Conservation (phyloP, 2,888 invertebrate species). For the Drosophila pseudotakahashii region DNA sequence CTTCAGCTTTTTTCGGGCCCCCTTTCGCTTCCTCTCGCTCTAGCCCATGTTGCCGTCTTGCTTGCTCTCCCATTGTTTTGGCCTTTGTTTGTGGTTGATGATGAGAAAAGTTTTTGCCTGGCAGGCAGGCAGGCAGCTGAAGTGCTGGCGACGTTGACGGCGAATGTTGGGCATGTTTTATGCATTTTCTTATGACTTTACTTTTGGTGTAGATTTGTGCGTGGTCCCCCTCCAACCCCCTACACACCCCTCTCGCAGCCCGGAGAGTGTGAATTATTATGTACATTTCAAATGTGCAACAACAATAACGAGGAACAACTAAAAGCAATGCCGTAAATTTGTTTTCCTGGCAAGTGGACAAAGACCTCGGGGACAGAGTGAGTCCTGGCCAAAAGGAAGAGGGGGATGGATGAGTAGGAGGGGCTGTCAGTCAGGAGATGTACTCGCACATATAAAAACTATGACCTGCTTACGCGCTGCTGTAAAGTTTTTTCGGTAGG, state of each 20-base stretch:
- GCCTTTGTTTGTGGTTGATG: constrained; percentile 79
- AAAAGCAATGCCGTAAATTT: constrained; percentile 78
- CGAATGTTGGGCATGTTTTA: constrained; percentile 75
- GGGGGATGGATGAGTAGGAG: neutral
- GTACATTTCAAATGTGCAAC: constrained; percentile 76
- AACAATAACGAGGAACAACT: constrained; percentile 63
- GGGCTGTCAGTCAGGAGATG: constrained; percentile 47
- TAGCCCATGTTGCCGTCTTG: constrained; percentile 18
- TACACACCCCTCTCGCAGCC: constrained; percentile 3
- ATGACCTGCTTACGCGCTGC: constrained; percentile 67
- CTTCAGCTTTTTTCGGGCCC: constrained; percentile 51
- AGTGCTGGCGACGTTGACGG: constrained; percentile 79
- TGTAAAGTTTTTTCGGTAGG: constrained; percentile 73
- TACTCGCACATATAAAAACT: constrained; percentile 63
- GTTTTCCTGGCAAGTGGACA: constrained; percentile 62
- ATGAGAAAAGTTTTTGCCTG: constrained; percentile 79
- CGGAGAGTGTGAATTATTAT: constrained; percentile 74
- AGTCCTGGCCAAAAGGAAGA: constrained; percentile 17
- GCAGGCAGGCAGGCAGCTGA: constrained; percentile 72
- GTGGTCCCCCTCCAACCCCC: constrained; percentile 24
- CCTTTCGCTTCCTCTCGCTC: constrained; percentile 18
- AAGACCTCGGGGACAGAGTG: constrained; percentile 32
- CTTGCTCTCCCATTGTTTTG: constrained; percentile 57
- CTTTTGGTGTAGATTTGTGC: constrained; percentile 78
- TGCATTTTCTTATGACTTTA: constrained; percentile 80